Percentiles rank a stretch among this genome's conserved stretches.
Conservation (phyloP, 1,140 invertebrate species). For the Caligus rogercresseyi region DNA sequence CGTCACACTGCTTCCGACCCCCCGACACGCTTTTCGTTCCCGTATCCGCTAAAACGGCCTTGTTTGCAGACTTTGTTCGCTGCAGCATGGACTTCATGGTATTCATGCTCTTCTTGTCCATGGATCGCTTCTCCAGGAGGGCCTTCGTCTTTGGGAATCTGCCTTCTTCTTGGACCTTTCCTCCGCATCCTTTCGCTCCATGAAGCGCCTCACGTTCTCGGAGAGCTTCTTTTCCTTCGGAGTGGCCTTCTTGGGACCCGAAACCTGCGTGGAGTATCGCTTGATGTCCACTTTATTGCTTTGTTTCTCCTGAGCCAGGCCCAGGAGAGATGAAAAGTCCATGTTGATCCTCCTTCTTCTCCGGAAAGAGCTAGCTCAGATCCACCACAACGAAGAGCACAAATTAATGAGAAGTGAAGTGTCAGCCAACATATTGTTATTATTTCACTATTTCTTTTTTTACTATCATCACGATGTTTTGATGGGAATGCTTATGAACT, state of each 20-base stretch:
- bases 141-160: neutral
- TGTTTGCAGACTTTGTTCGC: conserved; percentile 6
- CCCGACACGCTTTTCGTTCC: conserved; percentile 2
- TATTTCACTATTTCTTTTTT: too few relatives aligned
- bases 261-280: conserved; percentile 1
- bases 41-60: neutral
- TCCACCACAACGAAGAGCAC: too few relatives aligned
- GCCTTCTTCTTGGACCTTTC: neutral
- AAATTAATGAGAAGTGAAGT: too few relatives aligned
- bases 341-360: neutral
- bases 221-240: conserved; percentile 11
- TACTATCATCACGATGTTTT: too few relatives aligned
- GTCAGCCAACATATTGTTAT: too few relatives aligned
- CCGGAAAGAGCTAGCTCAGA: too few relatives aligned
- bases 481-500: too few relatives aligned
- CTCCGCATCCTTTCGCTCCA: conserved; percentile 2
- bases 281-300: conserved; percentile 10
- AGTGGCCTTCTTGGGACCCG: neutral
- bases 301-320: conserved; percentile 7
- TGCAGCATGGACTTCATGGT: conserved; percentile 6
- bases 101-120: conserved; percentile 1
- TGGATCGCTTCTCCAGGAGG: neutral
- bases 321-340: neutral
- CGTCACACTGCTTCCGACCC: conserved; percentile 48
- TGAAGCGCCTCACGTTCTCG: conserved; percentile 1